phyloP scores from a whole-genome alignment of 2,797 vertebrate genomes.

The Falco cherrug region DNA sequence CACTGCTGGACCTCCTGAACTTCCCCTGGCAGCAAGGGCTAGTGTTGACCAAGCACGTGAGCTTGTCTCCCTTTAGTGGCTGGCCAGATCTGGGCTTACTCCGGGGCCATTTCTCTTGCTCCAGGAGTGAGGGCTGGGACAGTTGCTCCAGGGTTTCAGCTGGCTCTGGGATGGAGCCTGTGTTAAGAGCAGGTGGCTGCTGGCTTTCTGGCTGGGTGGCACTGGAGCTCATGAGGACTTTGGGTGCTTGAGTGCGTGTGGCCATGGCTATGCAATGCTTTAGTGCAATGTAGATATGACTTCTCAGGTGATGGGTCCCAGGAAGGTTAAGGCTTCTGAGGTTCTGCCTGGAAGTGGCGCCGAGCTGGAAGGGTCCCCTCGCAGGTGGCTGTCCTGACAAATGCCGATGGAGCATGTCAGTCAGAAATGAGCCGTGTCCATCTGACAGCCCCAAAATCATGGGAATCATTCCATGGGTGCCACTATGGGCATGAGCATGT shows the following conservation, averaged over 20 bases:
- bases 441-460: not conserved
- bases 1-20: not conserved
- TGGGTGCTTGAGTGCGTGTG: not conserved
- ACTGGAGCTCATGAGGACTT: not conserved
- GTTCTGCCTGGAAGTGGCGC: not conserved
- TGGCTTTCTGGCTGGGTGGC: not conserved
- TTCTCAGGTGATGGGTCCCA: not conserved
- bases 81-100: not conserved
- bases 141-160: not conserved
- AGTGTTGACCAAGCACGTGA: not conserved
- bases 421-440: fast-evolving
- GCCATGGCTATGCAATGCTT: not conserved
- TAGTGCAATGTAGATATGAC: not conserved
- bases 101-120: not conserved
- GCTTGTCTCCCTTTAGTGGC: slow-evolving; percentile 29
- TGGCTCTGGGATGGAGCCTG: not conserved
- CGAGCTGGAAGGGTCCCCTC: not conserved
- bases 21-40: not conserved
- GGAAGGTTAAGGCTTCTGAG: not conserved
- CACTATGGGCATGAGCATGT: not conserved
- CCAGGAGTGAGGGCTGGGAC: not conserved
- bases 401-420: not conserved
- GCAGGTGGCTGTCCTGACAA: not conserved
- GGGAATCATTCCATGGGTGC: not conserved
- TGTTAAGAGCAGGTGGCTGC: not conserved